Percentiles rank a stretch among this genome's conserved stretches.
phyloP scores from a whole-genome alignment of 2,888 invertebrate genomes.

The Creontiades dilutus region DNA sequence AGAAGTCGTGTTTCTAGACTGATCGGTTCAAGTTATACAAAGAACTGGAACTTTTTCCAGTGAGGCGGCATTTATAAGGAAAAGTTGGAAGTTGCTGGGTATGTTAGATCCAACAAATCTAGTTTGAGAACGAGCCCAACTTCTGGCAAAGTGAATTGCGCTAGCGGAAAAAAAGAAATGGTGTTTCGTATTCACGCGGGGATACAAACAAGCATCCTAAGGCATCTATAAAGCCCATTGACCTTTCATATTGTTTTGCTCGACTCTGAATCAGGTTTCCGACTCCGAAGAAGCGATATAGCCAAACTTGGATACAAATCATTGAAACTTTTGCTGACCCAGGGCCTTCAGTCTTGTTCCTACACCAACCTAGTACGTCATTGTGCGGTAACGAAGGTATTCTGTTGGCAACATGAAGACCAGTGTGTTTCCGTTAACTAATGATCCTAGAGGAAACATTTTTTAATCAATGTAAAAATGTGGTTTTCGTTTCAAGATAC shows the following conservation, averaged over 20 bases:
- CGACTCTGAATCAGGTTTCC: background rate
- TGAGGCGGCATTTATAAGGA: background rate
- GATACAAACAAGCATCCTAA: constrained; percentile 3
- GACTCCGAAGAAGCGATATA: background rate
- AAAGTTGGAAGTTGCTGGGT: constrained; percentile 13
- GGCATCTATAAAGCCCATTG: constrained; percentile 10
- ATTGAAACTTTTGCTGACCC: no score
- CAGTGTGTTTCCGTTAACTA: no score
- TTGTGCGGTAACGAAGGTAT: no score
- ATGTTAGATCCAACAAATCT: constrained; percentile 49
- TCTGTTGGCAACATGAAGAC: no score
- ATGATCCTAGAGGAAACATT: no score
- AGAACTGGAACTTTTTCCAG: background rate
- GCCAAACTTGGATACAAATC: no score
- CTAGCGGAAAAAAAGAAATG: constrained; percentile 4
- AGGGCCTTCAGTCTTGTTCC: no score
- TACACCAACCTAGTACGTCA: no score
- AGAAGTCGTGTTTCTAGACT: background rate
- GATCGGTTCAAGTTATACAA: background rate
- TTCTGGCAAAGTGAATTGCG: constrained; percentile 17
- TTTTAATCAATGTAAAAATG: no score
- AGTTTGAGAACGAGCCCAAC: constrained; percentile 42
- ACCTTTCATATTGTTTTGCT: constrained; percentile 31
- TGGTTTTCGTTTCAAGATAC: no score
- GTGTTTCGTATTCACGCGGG: constrained; percentile 39